A percentile compares a stretch with the other conserved stretches of the same genome.
These are phyloP conservation scores for Acholoe squamosa DNA, from an alignment of 2,888 invertebrate species.

Conservation along the genomic window DNA sequence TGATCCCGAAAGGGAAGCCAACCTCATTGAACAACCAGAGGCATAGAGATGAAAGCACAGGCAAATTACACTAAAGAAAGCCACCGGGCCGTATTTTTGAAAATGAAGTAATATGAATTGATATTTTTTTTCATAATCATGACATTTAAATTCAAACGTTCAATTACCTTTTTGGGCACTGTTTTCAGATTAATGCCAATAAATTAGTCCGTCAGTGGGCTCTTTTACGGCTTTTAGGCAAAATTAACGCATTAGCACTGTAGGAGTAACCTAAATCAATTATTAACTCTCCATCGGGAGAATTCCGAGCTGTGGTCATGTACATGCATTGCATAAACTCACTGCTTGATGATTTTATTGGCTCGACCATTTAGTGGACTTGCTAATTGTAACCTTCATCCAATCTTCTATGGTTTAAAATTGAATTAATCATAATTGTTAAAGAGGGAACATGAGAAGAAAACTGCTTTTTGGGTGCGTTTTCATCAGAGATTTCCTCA, in stretches of 20 bases:
- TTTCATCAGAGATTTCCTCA: too few species aligned
- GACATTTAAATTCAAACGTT: constrained; percentile 51
- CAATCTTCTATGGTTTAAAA: too few species aligned
- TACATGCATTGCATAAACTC: too few species aligned
- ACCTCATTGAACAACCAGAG: not conserved
- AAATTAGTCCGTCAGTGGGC: constrained; percentile 6
- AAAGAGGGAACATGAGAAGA: too few species aligned
- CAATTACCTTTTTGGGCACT: constrained; percentile 40
- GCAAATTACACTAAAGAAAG: constrained; percentile 20
- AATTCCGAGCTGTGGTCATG: too few species aligned
- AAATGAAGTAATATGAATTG: constrained; percentile 49
- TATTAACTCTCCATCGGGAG: not conserved
- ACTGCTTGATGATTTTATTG: too few species aligned
- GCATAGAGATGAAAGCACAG: not conserved
- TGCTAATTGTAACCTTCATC: too few species aligned
- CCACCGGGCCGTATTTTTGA: not conserved
- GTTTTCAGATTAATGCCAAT: constrained; percentile 47
- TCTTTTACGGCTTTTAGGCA: constrained; percentile 10
- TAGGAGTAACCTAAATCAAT: constrained; percentile 22
- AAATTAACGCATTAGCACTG: constrained; percentile 43
- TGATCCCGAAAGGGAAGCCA: not conserved
- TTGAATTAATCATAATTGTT: too few species aligned
- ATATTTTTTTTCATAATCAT: not conserved
- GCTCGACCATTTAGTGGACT: too few species aligned
- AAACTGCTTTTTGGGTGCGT: too few species aligned